Conservation (phyloP, 2,113 vertebrate species). For the Melanerpes aurifrons region DNA sequence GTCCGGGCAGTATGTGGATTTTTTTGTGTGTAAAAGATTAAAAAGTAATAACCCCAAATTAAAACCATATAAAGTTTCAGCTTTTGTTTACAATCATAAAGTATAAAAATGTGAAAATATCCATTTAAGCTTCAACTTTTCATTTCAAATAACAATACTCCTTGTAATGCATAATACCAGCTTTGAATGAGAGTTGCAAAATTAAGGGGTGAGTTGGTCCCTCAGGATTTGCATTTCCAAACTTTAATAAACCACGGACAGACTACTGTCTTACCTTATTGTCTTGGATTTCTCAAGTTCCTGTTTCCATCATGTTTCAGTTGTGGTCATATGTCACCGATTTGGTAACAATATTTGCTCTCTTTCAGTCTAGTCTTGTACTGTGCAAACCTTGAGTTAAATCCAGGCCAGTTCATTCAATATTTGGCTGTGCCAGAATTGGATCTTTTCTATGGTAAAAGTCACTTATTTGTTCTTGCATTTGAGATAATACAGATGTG, state of each 20-base stretch:
- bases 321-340: background rate
- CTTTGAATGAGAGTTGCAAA: background rate
- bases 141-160: background rate
- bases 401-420: background rate
- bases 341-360: background rate
- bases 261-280: background rate
- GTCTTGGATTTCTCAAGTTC: constrained; percentile 13
- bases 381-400: background rate
- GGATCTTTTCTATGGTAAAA: background rate
- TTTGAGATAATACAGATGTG: background rate
- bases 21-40: background rate
- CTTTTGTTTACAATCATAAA: background rate
- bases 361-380: background rate
- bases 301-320: background rate
- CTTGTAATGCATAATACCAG: constrained; percentile 2
- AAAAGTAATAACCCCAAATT: background rate
- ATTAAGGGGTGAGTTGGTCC: background rate
- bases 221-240: background rate
- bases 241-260: background rate
- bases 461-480: background rate
- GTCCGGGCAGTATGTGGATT: background rate
- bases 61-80: background rate
- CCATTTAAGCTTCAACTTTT: background rate
- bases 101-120: background rate
- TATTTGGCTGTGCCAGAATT: background rate